Percentiles rank a stretch among this genome's conserved stretches.
These are phyloP conservation scores for Gambusia yucatana DNA, from an alignment of 2,797 vertebrate species.

Conservation along the genomic window DNA sequence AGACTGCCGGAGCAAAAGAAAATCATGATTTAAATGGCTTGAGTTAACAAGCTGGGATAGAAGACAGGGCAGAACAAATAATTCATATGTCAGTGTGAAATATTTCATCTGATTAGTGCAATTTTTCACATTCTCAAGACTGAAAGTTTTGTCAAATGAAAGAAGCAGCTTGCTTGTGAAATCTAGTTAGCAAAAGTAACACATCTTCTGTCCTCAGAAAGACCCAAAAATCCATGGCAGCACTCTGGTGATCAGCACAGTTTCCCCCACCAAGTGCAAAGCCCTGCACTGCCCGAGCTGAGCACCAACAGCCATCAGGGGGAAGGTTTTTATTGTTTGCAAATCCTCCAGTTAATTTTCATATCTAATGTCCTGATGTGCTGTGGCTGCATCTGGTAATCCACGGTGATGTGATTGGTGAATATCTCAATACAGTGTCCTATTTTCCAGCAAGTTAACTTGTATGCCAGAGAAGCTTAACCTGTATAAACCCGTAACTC, in stretches of 20 bases:
- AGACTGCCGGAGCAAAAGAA: not conserved
- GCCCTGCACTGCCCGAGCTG: constrained; percentile 11
- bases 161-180: constrained; percentile 68
- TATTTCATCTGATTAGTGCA: constrained; percentile 35
- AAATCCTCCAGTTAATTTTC: constrained; percentile 74
- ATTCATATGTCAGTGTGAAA: constrained; percentile 60
- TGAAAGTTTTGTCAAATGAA: constrained; percentile 55
- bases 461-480: constrained; percentile 65
- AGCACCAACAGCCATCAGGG: constrained; percentile 26
- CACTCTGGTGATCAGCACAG: constrained; percentile 8
- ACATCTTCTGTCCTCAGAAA: constrained; percentile 40
- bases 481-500: constrained; percentile 60
- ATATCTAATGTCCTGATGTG: constrained; percentile 75
- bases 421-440: constrained; percentile 77
- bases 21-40: constrained; percentile 4
- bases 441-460: constrained; percentile 69
- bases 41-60: constrained; percentile 14
- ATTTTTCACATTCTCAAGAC: constrained; percentile 54
- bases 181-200: constrained; percentile 50
- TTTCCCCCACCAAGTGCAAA: constrained; percentile 4
- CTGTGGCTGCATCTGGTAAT: constrained; percentile 70
- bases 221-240: constrained; percentile 12
- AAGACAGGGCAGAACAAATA: constrained; percentile 22
- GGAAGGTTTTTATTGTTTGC: constrained; percentile 53
- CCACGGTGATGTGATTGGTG: constrained; percentile 79